Evolutionary conservation across 1,140 invertebrate genomes (phyloP).

Genomic region (Belonocnema kinseyi): DNA sequence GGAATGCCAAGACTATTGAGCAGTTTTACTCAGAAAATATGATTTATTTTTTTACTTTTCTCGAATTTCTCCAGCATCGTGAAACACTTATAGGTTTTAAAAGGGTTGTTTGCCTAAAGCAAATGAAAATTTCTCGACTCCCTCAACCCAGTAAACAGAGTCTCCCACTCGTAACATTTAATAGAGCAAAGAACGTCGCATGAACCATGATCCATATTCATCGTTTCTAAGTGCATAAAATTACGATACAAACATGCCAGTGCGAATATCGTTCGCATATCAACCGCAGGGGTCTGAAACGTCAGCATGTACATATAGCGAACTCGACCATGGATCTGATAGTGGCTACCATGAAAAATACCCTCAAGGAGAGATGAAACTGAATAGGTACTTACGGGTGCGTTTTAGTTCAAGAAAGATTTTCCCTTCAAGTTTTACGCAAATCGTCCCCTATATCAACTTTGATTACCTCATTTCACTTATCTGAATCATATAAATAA

Average conservation of each 20-base stretch:
- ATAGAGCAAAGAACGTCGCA: conserved; percentile 47
- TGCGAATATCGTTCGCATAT: conserved; percentile 61
- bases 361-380: conserved; percentile 44
- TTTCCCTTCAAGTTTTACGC: neutral
- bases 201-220: conserved; percentile 68
- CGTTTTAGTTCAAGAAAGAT: conserved; percentile 5
- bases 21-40: no score
- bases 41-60: neutral
- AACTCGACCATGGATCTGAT: conserved; percentile 62
- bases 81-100: neutral
- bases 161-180: conserved; percentile 3
- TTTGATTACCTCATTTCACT: neutral
- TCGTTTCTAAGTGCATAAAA: conserved; percentile 69
- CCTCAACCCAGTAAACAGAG: conserved; percentile 17
- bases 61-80: neutral
- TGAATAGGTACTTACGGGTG: neutral
- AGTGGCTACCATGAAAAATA: conserved; percentile 61
- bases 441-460: neutral
- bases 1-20: neutral
- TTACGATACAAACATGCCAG: conserved; percentile 60
- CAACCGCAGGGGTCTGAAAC: conserved; percentile 52
- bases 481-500: neutral
- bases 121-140: conserved; percentile 5
- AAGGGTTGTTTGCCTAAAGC: neutral
- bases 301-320: conserved; percentile 49